Base-by-base conservation (phyloP, 1,140 invertebrate species). In the Nasonia longicornis region DNA sequence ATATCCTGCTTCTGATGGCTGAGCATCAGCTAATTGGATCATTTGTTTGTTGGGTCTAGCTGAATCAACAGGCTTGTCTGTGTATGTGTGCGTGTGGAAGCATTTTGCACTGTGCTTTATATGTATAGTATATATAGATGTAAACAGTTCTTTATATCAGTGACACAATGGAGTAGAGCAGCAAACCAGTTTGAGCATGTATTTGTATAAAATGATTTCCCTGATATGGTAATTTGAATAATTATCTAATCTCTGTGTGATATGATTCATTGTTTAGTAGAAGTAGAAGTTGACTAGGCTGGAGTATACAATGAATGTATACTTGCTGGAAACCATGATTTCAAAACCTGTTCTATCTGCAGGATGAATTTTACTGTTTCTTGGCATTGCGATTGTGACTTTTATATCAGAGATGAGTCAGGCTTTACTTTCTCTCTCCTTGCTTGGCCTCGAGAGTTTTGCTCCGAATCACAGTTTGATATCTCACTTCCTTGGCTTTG, bases 401-500 rank as follows among this genome's bases (percentile, higher is more conserved):
- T 80, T 74, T 79, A 29, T 66, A 67, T 48, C 10, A 66, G 22
- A 38, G 58, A 74, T 67, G 72, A 74, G 58, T 74, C 71, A 74
- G 52, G 26, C 66, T 80, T 67, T 45, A 31, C 63, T 80, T 80
- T 74, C 63, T 80, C 35, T 74, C 26, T 78, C 22, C 52, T 78
- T 29, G 22, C 14, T 77, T 70, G 67, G 26, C 45, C 67, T 78
- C 45, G 20, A 78, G 35, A n/a, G 3, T 79, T 74, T 16, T 74
- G 58, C 38, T 66, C 38, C 67, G 29, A 80, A 45, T 80, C 78
- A 80, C 66, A 66, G 22, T 66, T 80, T 80, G 26, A 80, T 74
- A 45, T 74, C 70, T 80, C 16, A 67, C 64, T 80, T 73, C 22
- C 38, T 63, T 73, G 29, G 10, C 31, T 71, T 63, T 72, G 29